These are phyloP conservation scores for Microchirus variegatus DNA, from an alignment of 2,797 vertebrate species.

Conservation along the genomic window DNA sequence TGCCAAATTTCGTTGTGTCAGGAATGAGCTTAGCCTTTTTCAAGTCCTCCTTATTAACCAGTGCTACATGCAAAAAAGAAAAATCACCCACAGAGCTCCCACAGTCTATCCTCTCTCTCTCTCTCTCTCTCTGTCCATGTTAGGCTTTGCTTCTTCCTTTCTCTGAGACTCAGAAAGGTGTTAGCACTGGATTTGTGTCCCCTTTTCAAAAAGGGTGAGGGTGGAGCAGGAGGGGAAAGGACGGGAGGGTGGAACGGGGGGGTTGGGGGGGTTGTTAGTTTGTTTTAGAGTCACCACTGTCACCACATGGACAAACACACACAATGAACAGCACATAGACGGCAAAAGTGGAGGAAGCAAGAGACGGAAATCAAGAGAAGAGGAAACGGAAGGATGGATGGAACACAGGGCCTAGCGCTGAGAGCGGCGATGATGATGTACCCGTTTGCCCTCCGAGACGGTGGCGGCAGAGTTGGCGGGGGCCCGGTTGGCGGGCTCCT, in stretches of 20 bases:
- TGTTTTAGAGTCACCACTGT: conserved; percentile 78
- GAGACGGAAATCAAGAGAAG: conserved; percentile 80
- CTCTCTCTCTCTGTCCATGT: conserved; percentile 73
- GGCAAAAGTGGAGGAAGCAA: conserved; percentile 77
- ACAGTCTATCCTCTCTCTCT: conserved; percentile 68
- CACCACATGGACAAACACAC: conserved; percentile 83
- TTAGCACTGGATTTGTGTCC: conserved; percentile 63
- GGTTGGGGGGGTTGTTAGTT: conserved; percentile 61
- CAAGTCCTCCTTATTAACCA: conserved; percentile 72
- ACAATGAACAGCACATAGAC: conserved; percentile 82
- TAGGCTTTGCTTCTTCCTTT: conserved; percentile 85
- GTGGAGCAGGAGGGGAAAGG: not conserved
- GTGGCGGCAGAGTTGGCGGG: conserved; percentile 49
- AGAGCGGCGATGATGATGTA: conserved; percentile 84
- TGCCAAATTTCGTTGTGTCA: conserved; percentile 70
- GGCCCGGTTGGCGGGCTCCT: conserved; percentile 73
- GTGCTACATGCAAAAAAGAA: conserved; percentile 71
- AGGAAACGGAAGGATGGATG: conserved; percentile 81
- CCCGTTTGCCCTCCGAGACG: conserved; percentile 91
- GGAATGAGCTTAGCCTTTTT: conserved; percentile 75
- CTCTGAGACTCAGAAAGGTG: conserved; percentile 81
- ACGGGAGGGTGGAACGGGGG: not conserved
- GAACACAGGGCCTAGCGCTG: conserved; percentile 82
- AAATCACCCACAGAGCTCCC: conserved; percentile 59
- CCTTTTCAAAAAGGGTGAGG: conserved; percentile 47